A percentile compares a stretch with the other conserved stretches of the same genome.
Conservation (phyloP, 2,888 invertebrate genomes). For the Rhimphoctona megacephalus region DNA sequence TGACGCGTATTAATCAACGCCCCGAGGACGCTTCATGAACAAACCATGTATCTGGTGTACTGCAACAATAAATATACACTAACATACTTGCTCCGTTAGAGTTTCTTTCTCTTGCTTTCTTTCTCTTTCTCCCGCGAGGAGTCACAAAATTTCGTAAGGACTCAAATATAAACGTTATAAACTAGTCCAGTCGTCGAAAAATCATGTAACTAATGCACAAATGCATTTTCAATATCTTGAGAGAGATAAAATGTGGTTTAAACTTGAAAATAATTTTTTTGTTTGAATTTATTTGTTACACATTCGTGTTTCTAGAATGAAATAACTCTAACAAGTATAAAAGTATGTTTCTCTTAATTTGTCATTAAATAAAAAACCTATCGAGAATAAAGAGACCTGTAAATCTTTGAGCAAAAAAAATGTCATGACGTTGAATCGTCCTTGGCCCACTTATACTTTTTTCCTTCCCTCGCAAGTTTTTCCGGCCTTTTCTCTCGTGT, state of each 20-base stretch:
- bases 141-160: conserved; percentile 8
- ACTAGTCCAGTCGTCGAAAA: not conserved
- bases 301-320: not conserved
- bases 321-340: not conserved
- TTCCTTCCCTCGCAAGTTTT: not conserved
- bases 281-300: not conserved
- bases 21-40: conserved; percentile 61
- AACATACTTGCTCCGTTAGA: conserved; percentile 9
- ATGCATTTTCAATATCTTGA: not conserved
- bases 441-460: not conserved
- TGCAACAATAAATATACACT: conserved; percentile 35
- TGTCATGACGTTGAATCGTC: not conserved
- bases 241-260: not conserved
- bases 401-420: not conserved
- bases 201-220: not conserved
- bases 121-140: not conserved
- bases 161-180: not conserved
- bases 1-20: conserved; percentile 67
- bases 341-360: not conserved
- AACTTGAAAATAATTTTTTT: not conserved
- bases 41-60: conserved; percentile 47
- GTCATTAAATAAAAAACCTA: not conserved
- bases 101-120: not conserved
- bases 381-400: not conserved
- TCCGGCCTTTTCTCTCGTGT: not conserved